Evolutionary conservation across 2,113 vertebrate species (phyloP).

Genomic region (Thamnophis sirtalis): DNA sequence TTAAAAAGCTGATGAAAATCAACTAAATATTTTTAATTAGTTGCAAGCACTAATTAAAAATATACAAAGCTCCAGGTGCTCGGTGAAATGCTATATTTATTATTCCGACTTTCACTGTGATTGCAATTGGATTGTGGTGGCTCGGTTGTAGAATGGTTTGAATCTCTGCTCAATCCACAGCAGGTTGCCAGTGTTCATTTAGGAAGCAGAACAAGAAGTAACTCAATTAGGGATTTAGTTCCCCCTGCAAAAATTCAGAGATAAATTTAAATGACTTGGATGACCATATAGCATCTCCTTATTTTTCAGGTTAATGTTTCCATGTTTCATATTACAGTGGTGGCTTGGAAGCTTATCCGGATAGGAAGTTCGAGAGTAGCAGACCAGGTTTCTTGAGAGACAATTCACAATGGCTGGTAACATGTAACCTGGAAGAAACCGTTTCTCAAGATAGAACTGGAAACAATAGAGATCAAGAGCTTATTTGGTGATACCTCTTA

Average conservation of each 20-base stretch:
- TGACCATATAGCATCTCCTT: not conserved
- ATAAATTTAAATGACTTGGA: too few relatives aligned
- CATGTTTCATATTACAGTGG: not conserved
- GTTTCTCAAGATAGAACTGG: not conserved
- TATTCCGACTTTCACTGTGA: not conserved
- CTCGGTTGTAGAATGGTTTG: not conserved
- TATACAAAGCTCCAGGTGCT: not conserved
- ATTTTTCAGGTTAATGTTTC: not conserved
- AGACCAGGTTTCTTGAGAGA: not conserved
- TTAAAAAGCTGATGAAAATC: not conserved
- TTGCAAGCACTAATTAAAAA: constrained; percentile 13
- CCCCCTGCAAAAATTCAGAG: not conserved
- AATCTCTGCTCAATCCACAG: not conserved
- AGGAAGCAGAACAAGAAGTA: not conserved
- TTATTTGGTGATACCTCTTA: not conserved
- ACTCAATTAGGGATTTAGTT: not conserved
- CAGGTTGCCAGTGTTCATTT: not conserved
- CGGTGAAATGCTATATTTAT: not conserved
- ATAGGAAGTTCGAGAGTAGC: not conserved
- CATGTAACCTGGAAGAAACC: not conserved
- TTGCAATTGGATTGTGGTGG: not conserved
- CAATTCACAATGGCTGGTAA: not conserved
- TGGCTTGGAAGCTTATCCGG: not conserved
- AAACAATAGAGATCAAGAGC: not conserved
- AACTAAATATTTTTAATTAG: constrained; percentile 10